Percentiles rank a stretch among this genome's conserved stretches.
Conservation (phyloP, 2,113 vertebrate genomes). For the Malaclemys terrapin region DNA sequence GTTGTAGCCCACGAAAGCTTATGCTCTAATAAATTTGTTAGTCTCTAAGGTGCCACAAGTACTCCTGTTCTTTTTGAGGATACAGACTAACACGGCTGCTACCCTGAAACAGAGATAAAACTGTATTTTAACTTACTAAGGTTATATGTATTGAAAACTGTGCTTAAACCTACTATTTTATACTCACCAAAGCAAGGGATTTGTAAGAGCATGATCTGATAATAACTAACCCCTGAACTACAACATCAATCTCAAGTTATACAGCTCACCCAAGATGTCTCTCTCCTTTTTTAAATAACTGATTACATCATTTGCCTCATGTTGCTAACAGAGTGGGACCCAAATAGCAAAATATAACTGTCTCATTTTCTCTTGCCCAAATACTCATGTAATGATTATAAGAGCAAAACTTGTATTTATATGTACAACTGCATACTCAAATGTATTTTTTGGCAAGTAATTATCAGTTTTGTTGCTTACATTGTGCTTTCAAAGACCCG, state of each 20-base stretch:
- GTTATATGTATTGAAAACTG: neutral
- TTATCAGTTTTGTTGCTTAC: neutral
- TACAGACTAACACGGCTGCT: too few species aligned
- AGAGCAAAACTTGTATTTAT: neutral
- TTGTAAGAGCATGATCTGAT: neutral
- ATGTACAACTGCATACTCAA: neutral
- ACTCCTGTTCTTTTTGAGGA: too few species aligned
- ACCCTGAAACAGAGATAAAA: neutral
- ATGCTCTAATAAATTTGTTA: too few species aligned
- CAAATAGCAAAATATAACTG: neutral
- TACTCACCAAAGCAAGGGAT: neutral
- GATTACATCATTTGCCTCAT: neutral
- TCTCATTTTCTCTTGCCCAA: neutral
- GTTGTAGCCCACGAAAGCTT: too few species aligned
- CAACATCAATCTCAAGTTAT: neutral
- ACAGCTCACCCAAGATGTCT: neutral
- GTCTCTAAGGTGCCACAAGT: too few species aligned
- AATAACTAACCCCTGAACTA: neutral
- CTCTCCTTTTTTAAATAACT: neutral
- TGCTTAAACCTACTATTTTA: neutral
- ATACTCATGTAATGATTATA: neutral
- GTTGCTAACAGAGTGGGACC: neutral
- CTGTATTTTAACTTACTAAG: neutral
- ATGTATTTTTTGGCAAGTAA: neutral
- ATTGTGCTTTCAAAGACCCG: neutral